Evolutionary conservation across 1,140 invertebrate species (phyloP), one percentile per base, ranked within the genome.

Genomic region (Aphis gossypii): DNA sequence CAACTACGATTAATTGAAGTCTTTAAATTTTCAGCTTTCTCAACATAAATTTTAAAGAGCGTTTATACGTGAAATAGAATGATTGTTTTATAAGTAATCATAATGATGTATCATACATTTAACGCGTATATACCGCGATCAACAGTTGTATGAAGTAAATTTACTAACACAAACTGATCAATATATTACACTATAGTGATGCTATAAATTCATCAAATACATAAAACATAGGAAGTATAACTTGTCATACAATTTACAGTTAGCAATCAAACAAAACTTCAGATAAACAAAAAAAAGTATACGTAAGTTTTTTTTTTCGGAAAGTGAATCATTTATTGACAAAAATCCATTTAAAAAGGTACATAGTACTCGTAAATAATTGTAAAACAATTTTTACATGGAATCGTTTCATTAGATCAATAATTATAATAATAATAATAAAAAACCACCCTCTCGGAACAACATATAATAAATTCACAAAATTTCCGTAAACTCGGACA

Each of bases 391-490:
- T 56, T 54, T 89, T 38, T 38, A 38, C 25, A 23, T 54, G 41
- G 51, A 89, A n/a, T n/a, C 23, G 20, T 89, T 89, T 38, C 88
- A 89, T 89, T 89, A 25, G 23, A 89, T 25, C n/a, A 56, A 89
- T 89, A 89, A 51, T 89, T 3, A 41, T 41, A 41, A 41, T 41
- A 88, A 48, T 87, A 88, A 44, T 48, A 87, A 48, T 5, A 88
- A 90, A 18, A 51, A 90, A 68, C 21, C 6, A 30, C 51, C 35
- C 7, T 46, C 60, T 25, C 25, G 89, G 56, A 89, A 83, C 76
- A 46, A 35, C 21, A 11, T 83, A 92, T 83, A 92, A 92, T 92
- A 92, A 92, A 92, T 92, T 51, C 90, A 92, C 90, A 25, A 83
- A 92, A 92, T 92, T 82, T 83, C 68, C 44, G 60, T 48, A 48